Conservation (phyloP, 2,888 invertebrate genomes). For the Cylloceria caligata region DNA sequence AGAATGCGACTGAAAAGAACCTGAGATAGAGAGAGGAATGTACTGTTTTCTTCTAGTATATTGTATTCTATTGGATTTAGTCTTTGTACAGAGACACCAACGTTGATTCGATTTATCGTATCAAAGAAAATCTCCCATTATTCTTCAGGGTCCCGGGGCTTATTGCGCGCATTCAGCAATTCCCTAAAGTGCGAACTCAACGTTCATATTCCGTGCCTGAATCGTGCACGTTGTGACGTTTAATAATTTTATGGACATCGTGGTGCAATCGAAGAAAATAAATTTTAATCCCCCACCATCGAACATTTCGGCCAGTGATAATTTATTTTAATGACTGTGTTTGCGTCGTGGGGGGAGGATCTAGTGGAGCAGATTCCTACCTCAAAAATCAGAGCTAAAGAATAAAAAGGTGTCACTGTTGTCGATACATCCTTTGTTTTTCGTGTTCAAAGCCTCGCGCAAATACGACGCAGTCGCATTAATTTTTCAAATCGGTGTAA, state of each 20-base stretch:
- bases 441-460: conserved; percentile 18
- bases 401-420: conserved; percentile 9
- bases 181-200: conserved; percentile 41
- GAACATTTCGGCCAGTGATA: conserved; percentile 57
- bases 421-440: conserved; percentile 43
- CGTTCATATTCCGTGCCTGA: conserved; percentile 14
- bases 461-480: conserved; percentile 30
- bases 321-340: conserved; percentile 56
- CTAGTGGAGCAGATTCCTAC: conserved; percentile 23
- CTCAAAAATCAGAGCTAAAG: conserved; percentile 11
- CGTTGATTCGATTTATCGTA: conserved; percentile 6
- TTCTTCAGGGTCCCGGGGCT: background rate
- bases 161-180: background rate
- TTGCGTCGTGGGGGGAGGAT: background rate
- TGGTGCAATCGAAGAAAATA: conserved; percentile 70
- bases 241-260: conserved; percentile 66
- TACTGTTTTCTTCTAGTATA: background rate
- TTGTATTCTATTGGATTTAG: background rate
- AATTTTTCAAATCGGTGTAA: conserved; percentile 42
- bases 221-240: conserved; percentile 69
- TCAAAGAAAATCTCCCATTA: background rate
- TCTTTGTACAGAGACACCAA: background rate
- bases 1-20: background rate
- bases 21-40: background rate
- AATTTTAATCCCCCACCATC: conserved; percentile 65